A percentile compares a stretch with the other conserved stretches of the same genome.
phyloP scores from a whole-genome alignment of 2,797 vertebrate species.

The Sphaeramia orbicularis region DNA sequence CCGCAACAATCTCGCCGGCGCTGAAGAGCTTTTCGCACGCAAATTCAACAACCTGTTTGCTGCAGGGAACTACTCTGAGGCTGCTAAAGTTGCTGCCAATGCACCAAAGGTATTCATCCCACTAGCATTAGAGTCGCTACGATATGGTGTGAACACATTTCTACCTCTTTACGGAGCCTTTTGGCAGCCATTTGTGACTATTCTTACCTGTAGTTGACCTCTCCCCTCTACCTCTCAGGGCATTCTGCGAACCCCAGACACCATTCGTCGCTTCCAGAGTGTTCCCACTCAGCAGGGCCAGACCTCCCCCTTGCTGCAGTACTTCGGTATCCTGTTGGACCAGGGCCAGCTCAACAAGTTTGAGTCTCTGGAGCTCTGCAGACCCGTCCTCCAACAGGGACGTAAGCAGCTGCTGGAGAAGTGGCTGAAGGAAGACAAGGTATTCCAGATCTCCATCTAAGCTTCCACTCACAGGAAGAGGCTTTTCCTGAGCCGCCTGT shows the following conservation, averaged over 20 bases:
- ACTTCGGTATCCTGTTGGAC: constrained; percentile 98
- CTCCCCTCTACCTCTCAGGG: constrained; percentile 83
- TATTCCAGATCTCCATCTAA: constrained; percentile 58
- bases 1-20: constrained; percentile 97
- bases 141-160: neutral
- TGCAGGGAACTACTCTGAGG: constrained; percentile 96
- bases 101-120: constrained; percentile 90
- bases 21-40: constrained; percentile 97
- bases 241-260: constrained; percentile 98
- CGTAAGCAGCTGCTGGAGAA: constrained; percentile 99
- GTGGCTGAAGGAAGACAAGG: constrained; percentile 99
- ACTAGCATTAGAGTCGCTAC: neutral
- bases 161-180: neutral
- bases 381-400: constrained; percentile 97
- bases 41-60: constrained; percentile 99
- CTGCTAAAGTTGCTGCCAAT: constrained; percentile 97
- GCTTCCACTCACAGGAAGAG: constrained; percentile 45
- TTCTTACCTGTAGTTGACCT: constrained; percentile 21
- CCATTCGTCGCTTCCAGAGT: constrained; percentile 97
- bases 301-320: constrained; percentile 97
- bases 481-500: constrained; percentile 59
- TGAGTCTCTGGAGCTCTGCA: constrained; percentile 97
- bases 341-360: constrained; percentile 99
- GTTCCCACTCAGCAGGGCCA: constrained; percentile 98
- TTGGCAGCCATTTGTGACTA: neutral